These are phyloP conservation scores for Rotaria magnacalcarata DNA, from an alignment of 2,888 invertebrate genomes.

Conservation along the genomic window DNA sequence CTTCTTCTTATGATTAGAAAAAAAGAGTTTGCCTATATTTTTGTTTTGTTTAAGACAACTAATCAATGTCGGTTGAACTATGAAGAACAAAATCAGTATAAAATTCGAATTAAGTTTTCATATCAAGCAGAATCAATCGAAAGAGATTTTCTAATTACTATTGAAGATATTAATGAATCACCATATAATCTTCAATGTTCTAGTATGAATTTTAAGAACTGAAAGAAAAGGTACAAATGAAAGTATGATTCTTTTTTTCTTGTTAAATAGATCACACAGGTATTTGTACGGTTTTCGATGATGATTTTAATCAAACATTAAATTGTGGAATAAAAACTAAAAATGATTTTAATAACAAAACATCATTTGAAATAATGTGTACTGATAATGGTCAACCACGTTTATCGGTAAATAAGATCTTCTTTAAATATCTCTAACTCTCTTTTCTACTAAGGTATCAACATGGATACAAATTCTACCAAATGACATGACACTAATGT, in stretches of 20 bases:
- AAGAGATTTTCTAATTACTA: not conserved
- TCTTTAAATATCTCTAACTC: not conserved
- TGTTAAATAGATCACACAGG: not conserved
- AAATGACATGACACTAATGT: not conserved
- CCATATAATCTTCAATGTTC: not conserved
- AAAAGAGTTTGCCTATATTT: not conserved
- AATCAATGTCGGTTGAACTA: not conserved
- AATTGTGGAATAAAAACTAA: not conserved
- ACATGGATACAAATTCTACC: not conserved
- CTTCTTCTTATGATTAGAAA: not conserved
- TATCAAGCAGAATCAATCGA: not conserved
- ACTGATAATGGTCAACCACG: conserved; percentile 28
- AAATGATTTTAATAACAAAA: not conserved
- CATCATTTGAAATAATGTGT: not conserved
- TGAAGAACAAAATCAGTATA: conserved; percentile 10
- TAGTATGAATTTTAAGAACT: not conserved
- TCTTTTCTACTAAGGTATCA: not conserved
- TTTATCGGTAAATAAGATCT: not conserved
- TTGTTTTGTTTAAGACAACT: not conserved
- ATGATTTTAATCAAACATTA: conserved; percentile 29
- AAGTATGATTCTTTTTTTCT: not conserved
- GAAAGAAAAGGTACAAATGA: not conserved
- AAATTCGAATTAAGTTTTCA: not conserved
- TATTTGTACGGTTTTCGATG: not conserved
- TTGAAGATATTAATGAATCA: not conserved